phyloP scores from a whole-genome alignment of 2,888 invertebrate species.

The Rapana venosa region DNA sequence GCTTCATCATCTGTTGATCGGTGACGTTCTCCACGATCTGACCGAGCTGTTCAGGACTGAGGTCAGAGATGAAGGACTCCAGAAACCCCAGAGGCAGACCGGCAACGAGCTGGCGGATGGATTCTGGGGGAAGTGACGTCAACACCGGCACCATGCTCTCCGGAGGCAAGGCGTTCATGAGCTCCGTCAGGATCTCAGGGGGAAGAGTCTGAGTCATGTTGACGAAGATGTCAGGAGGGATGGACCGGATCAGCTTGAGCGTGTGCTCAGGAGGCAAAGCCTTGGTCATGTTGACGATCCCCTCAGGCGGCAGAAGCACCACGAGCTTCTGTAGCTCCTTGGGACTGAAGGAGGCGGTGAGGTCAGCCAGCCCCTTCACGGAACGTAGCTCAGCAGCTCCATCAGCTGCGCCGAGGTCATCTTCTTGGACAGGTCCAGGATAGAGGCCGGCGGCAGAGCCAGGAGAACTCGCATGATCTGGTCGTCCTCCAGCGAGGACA shows the following conservation, averaged over 20 bases:
- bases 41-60: constrained; percentile 12
- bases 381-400: constrained; percentile 22
- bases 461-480: constrained; percentile 25
- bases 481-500: neutral
- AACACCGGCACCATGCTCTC: constrained; percentile 27
- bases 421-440: constrained; percentile 2
- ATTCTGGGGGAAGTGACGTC: constrained; percentile 27
- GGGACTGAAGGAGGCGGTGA: constrained; percentile 11
- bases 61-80: neutral
- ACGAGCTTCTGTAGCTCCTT: constrained; percentile 19
- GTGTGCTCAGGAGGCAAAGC: neutral
- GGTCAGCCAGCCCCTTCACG: neutral
- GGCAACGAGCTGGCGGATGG: neutral
- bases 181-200: constrained; percentile 1
- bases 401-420: constrained; percentile 14
- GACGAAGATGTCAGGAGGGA: constrained; percentile 14
- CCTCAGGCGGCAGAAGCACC: constrained; percentile 9
- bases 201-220: constrained; percentile 16
- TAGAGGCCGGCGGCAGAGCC: constrained; percentile 6
- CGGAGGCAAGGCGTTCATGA: constrained; percentile 23
- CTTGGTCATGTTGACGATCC: constrained; percentile 17
- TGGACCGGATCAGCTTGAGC: constrained; percentile 1
- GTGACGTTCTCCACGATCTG: constrained; percentile 14
- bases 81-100: constrained; percentile 18
- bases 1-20: constrained; percentile 27